Evolutionary conservation across 2,797 vertebrate genomes (phyloP).

Genomic region (Pseudomugil gertrudae): DNA sequence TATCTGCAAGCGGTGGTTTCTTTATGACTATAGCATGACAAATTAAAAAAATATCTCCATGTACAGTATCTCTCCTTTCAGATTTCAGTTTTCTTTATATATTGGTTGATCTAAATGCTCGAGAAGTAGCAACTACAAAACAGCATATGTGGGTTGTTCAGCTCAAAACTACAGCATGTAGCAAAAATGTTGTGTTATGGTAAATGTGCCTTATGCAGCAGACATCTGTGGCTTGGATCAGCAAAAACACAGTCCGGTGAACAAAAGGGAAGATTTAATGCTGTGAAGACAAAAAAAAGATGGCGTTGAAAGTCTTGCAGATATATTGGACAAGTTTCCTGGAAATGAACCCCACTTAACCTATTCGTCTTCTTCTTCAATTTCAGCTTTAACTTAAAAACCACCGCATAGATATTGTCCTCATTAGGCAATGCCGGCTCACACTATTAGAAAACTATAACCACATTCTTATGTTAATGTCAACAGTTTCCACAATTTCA

Average conservation of each 20-base stretch:
- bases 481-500: conserved; percentile 30
- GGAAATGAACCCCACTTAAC: not conserved
- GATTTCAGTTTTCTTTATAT: not conserved
- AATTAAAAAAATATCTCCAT: too few species aligned
- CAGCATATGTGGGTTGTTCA: not conserved
- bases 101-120: not conserved
- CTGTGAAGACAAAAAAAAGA: conserved; percentile 12
- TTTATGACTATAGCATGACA: not conserved
- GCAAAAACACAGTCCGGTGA: conserved; percentile 26
- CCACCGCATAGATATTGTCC: not conserved
- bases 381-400: not conserved
- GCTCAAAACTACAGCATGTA: not conserved
- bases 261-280: conserved; percentile 12
- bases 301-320: not conserved
- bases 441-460: conserved; percentile 2
- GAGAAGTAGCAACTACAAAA: not conserved
- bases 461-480: not conserved
- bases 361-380: not conserved
- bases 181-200: conserved; percentile 9
- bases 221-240: conserved; percentile 21
- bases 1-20: too few species aligned
- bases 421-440: not conserved
- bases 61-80: too few species aligned
- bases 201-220: conserved; percentile 7
- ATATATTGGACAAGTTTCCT: not conserved